Evolutionary conservation across 2,888 invertebrate species (phyloP).

Genomic region (Leptinotarsa rubiginosa): DNA sequence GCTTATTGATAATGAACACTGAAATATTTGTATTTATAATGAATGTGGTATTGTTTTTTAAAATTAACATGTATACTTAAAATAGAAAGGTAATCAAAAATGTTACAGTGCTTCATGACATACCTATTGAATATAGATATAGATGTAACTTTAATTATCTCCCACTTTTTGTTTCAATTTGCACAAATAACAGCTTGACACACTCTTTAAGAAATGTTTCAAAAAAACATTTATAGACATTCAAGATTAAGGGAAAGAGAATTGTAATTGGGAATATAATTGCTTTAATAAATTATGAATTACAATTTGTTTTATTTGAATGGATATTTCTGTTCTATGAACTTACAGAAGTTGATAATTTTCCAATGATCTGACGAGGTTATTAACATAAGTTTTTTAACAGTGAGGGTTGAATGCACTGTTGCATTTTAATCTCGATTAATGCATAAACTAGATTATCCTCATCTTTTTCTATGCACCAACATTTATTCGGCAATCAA

Average conservation of each 20-base stretch:
- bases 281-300: slow-evolving; percentile 3
- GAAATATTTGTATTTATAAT: not conserved
- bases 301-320: not conserved
- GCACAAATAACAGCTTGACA: slow-evolving; percentile 2
- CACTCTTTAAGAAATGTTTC: not conserved
- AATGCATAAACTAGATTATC: no score
- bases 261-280: not conserved
- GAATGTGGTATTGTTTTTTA: not conserved
- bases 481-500: no score
- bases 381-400: no score
- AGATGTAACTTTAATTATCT: not conserved
- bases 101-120: not conserved
- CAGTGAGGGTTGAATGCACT: no score
- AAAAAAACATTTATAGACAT: not conserved
- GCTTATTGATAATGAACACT: slow-evolving; percentile 7
- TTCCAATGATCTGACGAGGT: no score
- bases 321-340: no score
- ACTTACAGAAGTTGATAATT: no score
- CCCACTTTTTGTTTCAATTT: not conserved
- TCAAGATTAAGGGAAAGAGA: not conserved
- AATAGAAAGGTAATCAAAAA: not conserved
- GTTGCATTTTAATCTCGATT: no score
- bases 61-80: not conserved
- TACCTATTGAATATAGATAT: not conserved
- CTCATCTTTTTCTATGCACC: no score